Evolutionary conservation across 2,888 invertebrate genomes (phyloP).

Genomic region (Sminthurinus aureus): DNA sequence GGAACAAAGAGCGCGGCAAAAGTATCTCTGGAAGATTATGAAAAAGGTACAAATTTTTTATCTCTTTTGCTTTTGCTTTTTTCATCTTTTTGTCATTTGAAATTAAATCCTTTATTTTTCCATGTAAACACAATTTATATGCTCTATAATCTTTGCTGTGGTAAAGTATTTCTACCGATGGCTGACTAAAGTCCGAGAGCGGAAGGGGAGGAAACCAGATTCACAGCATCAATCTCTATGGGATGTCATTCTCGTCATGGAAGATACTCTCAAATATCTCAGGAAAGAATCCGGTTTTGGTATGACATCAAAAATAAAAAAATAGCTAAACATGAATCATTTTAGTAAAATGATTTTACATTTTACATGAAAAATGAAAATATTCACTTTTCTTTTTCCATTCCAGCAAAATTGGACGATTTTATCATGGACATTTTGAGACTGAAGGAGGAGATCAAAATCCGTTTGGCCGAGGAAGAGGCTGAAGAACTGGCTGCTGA

Average conservation of each 20-base stretch:
- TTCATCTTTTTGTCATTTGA: too few relatives aligned
- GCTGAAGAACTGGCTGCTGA: conserved; percentile 40
- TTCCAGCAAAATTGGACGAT: conserved; percentile 52
- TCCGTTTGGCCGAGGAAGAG: conserved; percentile 47
- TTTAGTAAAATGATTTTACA: neutral
- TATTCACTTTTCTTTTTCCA: neutral
- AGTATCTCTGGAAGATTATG: conserved; percentile 42
- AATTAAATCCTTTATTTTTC: too few relatives aligned
- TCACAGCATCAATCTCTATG: conserved; percentile 50
- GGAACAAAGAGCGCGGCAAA: conserved; percentile 40
- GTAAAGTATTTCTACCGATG: conserved; percentile 43
- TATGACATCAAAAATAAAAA: conserved; percentile 16
- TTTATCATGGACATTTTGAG: conserved; percentile 51
- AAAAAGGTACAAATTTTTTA: conserved; percentile 33
- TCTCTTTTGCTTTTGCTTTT: too few relatives aligned
- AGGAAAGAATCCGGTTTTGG: conserved; percentile 51
- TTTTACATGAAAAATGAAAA: neutral
- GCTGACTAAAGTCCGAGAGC: conserved; percentile 45
- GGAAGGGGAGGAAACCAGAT: conserved; percentile 48
- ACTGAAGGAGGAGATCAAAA: conserved; percentile 49
- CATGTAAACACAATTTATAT: too few relatives aligned
- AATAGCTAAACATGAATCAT: neutral
- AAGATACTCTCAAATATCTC: conserved; percentile 49
- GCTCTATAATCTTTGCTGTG: neutral
- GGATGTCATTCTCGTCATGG: conserved; percentile 44